These are phyloP conservation scores for Karalla daura DNA, from an alignment of 2,797 vertebrate genomes.

Conservation along the genomic window DNA sequence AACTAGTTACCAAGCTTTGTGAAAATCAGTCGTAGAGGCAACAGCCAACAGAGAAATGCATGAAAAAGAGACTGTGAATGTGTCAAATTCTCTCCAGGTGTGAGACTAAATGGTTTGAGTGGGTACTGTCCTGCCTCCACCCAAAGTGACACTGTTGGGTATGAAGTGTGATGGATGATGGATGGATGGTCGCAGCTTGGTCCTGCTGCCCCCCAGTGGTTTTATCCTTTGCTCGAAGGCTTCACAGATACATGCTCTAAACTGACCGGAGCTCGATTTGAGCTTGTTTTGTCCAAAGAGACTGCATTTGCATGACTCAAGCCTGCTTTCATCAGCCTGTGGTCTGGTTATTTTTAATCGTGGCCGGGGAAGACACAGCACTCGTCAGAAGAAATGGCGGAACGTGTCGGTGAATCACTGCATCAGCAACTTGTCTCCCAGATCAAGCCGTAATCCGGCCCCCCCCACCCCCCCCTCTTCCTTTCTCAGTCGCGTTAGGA, in stretches of 20 bases:
- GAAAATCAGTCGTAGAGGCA: too few relatives aligned
- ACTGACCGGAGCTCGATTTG: slow-evolving; percentile 1
- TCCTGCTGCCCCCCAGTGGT: background rate
- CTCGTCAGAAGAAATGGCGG: slow-evolving; percentile 23
- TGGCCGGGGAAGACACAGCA: slow-evolving; percentile 13
- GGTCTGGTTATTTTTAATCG: slow-evolving; percentile 54
- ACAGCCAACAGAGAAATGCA: too few relatives aligned
- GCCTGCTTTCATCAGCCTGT: slow-evolving; percentile 11
- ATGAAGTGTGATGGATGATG: too few relatives aligned
- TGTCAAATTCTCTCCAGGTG: too few relatives aligned
- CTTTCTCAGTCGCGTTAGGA: slow-evolving; percentile 41
- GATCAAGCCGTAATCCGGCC: slow-evolving; percentile 58
- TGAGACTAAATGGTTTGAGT: too few relatives aligned
- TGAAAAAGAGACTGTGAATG: too few relatives aligned
- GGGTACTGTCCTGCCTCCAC: too few relatives aligned
- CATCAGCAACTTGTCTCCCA: slow-evolving; percentile 62
- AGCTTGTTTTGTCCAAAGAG: background rate
- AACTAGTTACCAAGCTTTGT: too few relatives aligned
- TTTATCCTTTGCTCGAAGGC: background rate
- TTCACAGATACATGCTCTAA: background rate
- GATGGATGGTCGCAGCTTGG: too few relatives aligned
- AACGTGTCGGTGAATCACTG: slow-evolving; percentile 58
- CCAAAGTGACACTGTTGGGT: too few relatives aligned
- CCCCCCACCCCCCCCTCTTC: too few relatives aligned
- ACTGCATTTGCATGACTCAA: slow-evolving; percentile 35